phyloP scores from a whole-genome alignment of 2,888 invertebrate genomes.

The Argynnis bischoffii region DNA sequence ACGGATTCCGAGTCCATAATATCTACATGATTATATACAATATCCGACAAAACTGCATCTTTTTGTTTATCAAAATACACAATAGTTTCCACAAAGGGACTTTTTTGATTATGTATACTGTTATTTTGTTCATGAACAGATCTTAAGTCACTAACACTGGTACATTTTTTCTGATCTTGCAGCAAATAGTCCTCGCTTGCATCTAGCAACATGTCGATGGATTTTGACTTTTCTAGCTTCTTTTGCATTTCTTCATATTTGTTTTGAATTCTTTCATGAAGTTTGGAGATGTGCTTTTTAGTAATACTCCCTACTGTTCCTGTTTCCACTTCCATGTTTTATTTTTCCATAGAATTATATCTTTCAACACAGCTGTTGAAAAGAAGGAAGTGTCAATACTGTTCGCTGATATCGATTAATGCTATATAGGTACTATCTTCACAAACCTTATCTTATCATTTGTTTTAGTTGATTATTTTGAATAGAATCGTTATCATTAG shows the following conservation, averaged over 20 bases:
- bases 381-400: conserved; percentile 34
- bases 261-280: conserved; percentile 65
- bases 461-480: conserved; percentile 63
- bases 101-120: not conserved
- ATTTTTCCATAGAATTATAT: conserved; percentile 26
- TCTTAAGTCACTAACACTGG: conserved; percentile 50
- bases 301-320: conserved; percentile 44
- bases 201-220: conserved; percentile 58
- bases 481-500: conserved; percentile 49
- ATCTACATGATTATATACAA: conserved; percentile 50
- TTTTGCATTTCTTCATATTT: conserved; percentile 72
- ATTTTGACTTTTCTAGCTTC: conserved; percentile 68
- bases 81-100: conserved; percentile 39
- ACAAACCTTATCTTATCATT: conserved; percentile 54
- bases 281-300: conserved; percentile 58
- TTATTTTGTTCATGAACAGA: conserved; percentile 42
- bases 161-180: conserved; percentile 46
- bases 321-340: conserved; percentile 50
- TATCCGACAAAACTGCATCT: conserved; percentile 49
- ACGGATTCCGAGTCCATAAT: conserved; percentile 48
- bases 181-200: conserved; percentile 53
- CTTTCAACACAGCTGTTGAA: conserved; percentile 29
- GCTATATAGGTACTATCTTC: conserved; percentile 36
- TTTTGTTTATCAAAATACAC: conserved; percentile 50
- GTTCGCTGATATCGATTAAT: conserved; percentile 38